Conservation (phyloP, 1,140 invertebrate genomes). For the Caenorhabditis inopinata region DNA sequence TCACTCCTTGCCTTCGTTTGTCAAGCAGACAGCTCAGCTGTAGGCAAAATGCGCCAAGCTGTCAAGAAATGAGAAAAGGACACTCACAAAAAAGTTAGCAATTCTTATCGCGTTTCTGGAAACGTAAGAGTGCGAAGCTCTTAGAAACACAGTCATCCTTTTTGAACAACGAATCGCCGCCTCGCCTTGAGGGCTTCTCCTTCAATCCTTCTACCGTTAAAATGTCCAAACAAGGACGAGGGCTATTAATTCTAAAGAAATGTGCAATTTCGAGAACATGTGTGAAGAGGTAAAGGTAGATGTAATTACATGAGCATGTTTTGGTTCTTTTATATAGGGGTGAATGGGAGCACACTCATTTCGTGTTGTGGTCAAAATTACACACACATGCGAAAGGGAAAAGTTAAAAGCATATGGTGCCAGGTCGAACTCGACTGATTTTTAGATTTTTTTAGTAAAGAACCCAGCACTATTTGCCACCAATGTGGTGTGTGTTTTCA, state of each 20-base stretch:
- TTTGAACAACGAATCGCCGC: too few relatives aligned
- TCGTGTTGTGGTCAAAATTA: not conserved
- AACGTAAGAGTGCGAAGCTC: too few relatives aligned
- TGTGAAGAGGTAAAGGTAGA: too few relatives aligned
- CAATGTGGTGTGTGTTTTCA: not conserved
- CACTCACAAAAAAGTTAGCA: not conserved
- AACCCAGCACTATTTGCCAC: not conserved
- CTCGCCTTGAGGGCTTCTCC: too few relatives aligned
- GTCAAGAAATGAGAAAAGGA: not conserved
- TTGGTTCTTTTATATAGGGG: not conserved
- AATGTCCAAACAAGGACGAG: not conserved
- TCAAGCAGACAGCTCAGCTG: too few relatives aligned
- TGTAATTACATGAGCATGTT: too few relatives aligned
- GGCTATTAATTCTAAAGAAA: slow-evolving; percentile 12
- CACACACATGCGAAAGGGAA: not conserved
- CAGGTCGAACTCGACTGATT: not conserved
- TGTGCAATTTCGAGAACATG: not conserved
- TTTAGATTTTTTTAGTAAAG: not conserved
- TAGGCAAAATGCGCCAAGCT: slow-evolving; percentile 14
- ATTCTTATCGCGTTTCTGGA: not conserved
- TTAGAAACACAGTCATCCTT: too few relatives aligned
- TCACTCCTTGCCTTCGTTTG: not conserved
- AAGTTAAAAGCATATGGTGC: not conserved
- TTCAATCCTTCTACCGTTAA: too few relatives aligned
- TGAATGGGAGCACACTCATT: not conserved